These are phyloP conservation scores for Lasioglossum calceatum DNA, from an alignment of 2,888 invertebrate species.

Conservation along the genomic window DNA sequence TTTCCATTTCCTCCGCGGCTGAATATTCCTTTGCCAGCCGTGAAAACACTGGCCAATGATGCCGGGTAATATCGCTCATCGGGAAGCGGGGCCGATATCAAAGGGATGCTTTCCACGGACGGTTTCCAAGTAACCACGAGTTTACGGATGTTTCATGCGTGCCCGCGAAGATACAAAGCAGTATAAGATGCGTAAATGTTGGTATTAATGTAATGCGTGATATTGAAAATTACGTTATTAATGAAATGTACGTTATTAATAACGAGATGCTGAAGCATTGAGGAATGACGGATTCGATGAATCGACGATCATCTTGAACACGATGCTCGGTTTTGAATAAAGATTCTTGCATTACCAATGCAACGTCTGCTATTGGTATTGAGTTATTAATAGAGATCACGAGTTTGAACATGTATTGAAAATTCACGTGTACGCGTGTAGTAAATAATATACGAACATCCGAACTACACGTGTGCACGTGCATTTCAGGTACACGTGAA, in stretches of 20 bases:
- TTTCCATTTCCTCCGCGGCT: constrained; percentile 11
- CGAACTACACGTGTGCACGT: too few species aligned
- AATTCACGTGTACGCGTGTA: too few species aligned
- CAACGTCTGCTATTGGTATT: background rate
- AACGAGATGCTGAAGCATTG: background rate
- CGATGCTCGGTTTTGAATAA: background rate
- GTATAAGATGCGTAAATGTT: background rate
- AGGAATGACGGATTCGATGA: background rate
- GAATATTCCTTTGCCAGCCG: constrained; percentile 10
- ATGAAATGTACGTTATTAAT: background rate
- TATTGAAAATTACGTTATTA: background rate
- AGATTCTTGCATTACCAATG: background rate
- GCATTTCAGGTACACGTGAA: too few species aligned
- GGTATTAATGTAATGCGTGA: background rate
- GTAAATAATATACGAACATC: too few species aligned
- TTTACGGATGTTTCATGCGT: background rate
- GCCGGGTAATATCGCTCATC: background rate
- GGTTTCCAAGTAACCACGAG: background rate
- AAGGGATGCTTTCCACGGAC: background rate
- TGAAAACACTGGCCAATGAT: background rate
- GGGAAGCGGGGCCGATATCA: background rate
- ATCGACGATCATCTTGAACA: too few species aligned
- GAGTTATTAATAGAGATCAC: background rate
- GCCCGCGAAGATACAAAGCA: background rate
- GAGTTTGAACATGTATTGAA: too few species aligned